Conservation (phyloP, 2,113 vertebrate genomes). For the Petroica traversi region DNA sequence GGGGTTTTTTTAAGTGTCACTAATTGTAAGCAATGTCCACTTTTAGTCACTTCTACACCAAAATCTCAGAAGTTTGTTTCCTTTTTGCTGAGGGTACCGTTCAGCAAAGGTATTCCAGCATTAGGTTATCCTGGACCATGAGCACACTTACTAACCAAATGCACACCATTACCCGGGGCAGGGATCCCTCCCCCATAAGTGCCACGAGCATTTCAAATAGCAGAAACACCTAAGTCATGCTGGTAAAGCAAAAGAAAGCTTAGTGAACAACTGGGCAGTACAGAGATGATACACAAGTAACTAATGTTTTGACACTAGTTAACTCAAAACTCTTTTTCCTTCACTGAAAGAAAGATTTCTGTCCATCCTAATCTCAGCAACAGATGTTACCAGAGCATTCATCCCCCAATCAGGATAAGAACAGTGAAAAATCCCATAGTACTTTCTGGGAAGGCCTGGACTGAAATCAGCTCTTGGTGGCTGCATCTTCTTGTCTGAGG, state of each 20-base stretch:
- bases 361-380: background rate
- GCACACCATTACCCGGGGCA: background rate
- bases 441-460: background rate
- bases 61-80: background rate
- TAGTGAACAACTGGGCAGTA: background rate
- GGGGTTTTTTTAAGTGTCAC: background rate
- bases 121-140: background rate
- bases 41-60: background rate
- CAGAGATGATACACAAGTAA: background rate
- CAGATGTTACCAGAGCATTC: background rate
- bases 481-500: background rate
- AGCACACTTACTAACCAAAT: background rate
- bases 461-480: background rate
- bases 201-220: background rate
- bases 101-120: background rate
- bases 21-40: background rate
- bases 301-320: background rate
- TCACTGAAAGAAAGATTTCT: background rate
- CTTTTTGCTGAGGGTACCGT: background rate
- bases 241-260: background rate
- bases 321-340: background rate
- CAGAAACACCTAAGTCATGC: background rate
- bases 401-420: background rate
- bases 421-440: fast-evolving
- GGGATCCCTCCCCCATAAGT: background rate